These are phyloP conservation scores for Danio rerio DNA, from an alignment of 2,113 vertebrate genomes.

Conservation along the genomic window DNA sequence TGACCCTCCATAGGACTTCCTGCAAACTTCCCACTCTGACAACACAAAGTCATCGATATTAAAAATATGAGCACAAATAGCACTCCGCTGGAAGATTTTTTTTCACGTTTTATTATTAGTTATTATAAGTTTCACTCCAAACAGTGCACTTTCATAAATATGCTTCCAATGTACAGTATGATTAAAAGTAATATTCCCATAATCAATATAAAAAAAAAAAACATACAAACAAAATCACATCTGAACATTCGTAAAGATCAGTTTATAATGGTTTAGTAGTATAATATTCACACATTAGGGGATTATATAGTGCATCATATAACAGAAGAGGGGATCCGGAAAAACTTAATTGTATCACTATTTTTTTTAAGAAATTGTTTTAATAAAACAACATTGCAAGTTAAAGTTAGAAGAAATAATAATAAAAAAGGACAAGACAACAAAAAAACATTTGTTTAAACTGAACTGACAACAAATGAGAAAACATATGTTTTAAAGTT, in stretches of 20 bases:
- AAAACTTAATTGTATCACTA: neutral
- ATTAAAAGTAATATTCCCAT: neutral
- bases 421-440: too few relatives aligned
- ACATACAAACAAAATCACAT: neutral
- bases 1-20: constrained; percentile 70
- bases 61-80: neutral
- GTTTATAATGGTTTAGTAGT: neutral
- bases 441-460: too few relatives aligned
- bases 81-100: too few relatives aligned
- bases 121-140: neutral
- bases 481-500: too few relatives aligned
- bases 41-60: neutral
- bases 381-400: too few relatives aligned
- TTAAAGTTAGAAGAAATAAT: too few relatives aligned
- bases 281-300: constrained; percentile 5
- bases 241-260: neutral
- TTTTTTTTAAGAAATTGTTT: too few relatives aligned
- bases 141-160: neutral
- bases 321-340: neutral
- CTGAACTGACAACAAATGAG: too few relatives aligned
- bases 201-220: neutral
- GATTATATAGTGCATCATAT: neutral
- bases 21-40: constrained; percentile 90
- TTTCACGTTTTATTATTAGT: neutral
- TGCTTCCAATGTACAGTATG: neutral